Conservation (phyloP, 1,140 invertebrate genomes). For the Zaprionus nigranus region DNA sequence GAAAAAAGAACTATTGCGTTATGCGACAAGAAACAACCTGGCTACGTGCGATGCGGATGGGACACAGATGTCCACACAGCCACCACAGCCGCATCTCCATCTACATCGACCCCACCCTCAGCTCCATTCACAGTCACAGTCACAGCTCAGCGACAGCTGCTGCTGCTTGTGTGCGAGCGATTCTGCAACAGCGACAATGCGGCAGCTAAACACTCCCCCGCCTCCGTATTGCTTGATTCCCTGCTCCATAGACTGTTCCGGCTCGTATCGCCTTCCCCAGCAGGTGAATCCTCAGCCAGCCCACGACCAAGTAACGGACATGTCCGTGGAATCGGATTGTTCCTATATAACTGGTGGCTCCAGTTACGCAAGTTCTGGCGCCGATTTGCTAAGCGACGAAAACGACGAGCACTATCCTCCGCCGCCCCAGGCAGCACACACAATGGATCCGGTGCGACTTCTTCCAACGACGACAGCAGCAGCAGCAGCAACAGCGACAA, state of each 20-base stretch:
- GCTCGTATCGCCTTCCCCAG: constrained; percentile 38
- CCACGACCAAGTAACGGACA: constrained; percentile 22
- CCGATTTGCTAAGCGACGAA: constrained; percentile 64
- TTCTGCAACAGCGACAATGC: constrained; percentile 38
- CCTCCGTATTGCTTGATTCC: constrained; percentile 66
- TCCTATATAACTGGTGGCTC: constrained; percentile 63
- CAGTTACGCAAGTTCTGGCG: constrained; percentile 74
- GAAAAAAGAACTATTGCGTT: constrained; percentile 84
- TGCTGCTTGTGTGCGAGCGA: constrained; percentile 45
- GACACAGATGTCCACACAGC: constrained; percentile 62
- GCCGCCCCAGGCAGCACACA: constrained; percentile 2
- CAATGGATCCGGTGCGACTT: constrained; percentile 27
- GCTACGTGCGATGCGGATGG: constrained; percentile 80
- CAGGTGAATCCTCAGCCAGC: constrained; percentile 17
- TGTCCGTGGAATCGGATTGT: constrained; percentile 51
- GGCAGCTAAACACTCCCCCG: constrained; percentile 58
- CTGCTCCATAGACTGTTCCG: constrained; percentile 65
- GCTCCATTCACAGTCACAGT: too few species aligned
- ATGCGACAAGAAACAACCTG: constrained; percentile 81
- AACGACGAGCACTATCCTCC: constrained; percentile 30
- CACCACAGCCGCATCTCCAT: constrained; percentile 73
- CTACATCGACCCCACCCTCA: constrained; percentile 77
- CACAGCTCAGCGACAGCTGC: constrained; percentile 18
- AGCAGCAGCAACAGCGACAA: constrained; percentile 31
- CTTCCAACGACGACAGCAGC: constrained; percentile 20